Evolutionary conservation across 2,888 invertebrate genomes (phyloP).

Genomic region (Hirtodrosophila confusa): DNA sequence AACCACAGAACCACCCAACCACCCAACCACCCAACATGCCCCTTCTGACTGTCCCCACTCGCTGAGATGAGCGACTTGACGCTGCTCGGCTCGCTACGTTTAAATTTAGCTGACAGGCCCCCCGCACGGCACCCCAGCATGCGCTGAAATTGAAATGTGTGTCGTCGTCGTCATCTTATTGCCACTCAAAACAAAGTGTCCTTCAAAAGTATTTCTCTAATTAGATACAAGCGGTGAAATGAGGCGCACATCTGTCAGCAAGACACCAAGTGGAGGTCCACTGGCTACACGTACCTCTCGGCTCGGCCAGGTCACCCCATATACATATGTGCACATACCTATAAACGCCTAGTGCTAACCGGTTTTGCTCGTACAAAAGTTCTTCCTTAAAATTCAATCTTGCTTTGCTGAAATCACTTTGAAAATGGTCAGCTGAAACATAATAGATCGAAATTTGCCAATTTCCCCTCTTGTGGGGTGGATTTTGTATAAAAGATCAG

Average conservation of each 20-base stretch:
- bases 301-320: slow-evolving; percentile 2
- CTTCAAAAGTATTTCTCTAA: slow-evolving; percentile 81
- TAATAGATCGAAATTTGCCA: too few species aligned
- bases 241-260: slow-evolving; percentile 40
- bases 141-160: slow-evolving; percentile 43
- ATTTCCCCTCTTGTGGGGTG: too few species aligned
- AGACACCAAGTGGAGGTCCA: slow-evolving; percentile 13
- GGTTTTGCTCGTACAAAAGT: too few species aligned
- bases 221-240: slow-evolving; percentile 76
- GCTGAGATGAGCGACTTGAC: slow-evolving; percentile 30
- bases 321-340: background rate
- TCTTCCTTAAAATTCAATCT: too few species aligned
- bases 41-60: background rate
- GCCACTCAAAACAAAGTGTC: slow-evolving; percentile 71
- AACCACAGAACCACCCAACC: background rate
- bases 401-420: too few species aligned
- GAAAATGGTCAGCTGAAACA: too few species aligned
- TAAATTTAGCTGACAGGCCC: slow-evolving; percentile 38
- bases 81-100: slow-evolving; percentile 21
- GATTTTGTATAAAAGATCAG: too few species aligned
- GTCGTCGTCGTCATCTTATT: slow-evolving; percentile 52
- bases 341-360: background rate
- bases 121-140: background rate
- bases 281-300: slow-evolving; percentile 4
- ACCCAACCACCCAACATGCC: background rate